These are phyloP conservation scores for Drosophila paulistorum DNA, from an alignment of 1,140 invertebrate species.

Conservation along the genomic window DNA sequence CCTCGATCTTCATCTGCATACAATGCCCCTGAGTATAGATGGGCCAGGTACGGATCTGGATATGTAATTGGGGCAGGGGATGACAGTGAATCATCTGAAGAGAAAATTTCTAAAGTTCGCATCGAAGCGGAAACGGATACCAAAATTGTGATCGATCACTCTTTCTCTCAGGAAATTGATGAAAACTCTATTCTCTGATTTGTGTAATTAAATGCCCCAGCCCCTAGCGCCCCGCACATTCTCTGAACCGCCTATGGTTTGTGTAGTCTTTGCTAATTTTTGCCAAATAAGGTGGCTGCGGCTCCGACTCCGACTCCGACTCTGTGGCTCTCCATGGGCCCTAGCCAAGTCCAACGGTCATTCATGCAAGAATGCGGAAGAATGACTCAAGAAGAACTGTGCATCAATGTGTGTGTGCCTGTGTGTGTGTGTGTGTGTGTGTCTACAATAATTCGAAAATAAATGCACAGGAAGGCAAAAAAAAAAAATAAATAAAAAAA, in stretches of 20 bases:
- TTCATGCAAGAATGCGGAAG: constrained; percentile 78
- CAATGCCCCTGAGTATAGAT: constrained; percentile 34
- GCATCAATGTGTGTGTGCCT: not conserved
- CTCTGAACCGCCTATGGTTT: not conserved
- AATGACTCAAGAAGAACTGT: constrained; percentile 70
- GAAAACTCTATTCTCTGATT: too few species aligned
- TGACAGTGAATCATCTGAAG: not conserved
- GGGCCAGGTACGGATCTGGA: not conserved
- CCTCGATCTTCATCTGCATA: constrained; percentile 60
- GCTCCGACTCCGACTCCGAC: not conserved
- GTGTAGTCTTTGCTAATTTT: constrained; percentile 54
- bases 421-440: constrained; percentile 15
- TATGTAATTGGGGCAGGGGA: too few species aligned
- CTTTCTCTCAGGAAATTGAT: too few species aligned
- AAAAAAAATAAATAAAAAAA: not conserved
- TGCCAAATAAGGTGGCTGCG: constrained; percentile 60
- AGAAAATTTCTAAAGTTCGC: too few species aligned
- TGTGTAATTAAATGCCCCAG: too few species aligned
- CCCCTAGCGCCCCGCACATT: not conserved
- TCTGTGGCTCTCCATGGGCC: constrained; percentile 7
- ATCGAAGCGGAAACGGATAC: too few species aligned
- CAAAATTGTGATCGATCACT: too few species aligned
- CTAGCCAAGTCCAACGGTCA: constrained; percentile 61
- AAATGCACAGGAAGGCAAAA: constrained; percentile 68
- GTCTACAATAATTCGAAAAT: constrained; percentile 77